These are phyloP conservation scores for Manacus vitellinus DNA, from an alignment of 2,113 vertebrate species.

Conservation along the genomic window DNA sequence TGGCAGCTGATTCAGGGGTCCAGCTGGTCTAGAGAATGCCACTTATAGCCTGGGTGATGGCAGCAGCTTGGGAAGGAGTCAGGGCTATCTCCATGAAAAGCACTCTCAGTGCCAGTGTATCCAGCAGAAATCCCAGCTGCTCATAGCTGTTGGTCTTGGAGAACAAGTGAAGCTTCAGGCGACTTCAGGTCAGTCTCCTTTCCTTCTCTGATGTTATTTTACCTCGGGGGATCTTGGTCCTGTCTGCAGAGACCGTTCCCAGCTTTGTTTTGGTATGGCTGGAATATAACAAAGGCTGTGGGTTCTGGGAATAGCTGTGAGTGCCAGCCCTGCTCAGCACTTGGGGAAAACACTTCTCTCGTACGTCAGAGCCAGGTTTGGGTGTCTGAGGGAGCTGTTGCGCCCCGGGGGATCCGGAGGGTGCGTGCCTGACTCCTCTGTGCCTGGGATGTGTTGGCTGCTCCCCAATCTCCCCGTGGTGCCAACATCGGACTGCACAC, in stretches of 20 bases:
- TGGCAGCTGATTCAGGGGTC: not conserved
- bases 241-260: not conserved
- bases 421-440: not conserved
- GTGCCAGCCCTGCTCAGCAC: not conserved
- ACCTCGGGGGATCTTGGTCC: not conserved
- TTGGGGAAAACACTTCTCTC: not conserved
- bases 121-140: not conserved
- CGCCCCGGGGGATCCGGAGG: not conserved
- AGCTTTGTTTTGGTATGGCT: not conserved
- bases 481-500: not conserved
- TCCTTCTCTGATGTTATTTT: not conserved
- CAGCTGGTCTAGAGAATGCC: not conserved
- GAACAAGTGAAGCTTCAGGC: not conserved
- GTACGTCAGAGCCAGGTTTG: not conserved
- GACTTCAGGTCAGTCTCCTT: not conserved
- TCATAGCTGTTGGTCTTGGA: not conserved
- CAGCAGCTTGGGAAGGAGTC: not conserved
- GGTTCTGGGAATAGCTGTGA: conserved; percentile 5
- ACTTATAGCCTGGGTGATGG: not conserved
- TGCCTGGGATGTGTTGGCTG: not conserved
- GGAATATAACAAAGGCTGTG: not conserved
- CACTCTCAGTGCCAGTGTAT: not conserved
- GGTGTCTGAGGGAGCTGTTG: conserved; percentile 1
- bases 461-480: not conserved
- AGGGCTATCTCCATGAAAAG: not conserved